Conservation (phyloP, 2,888 invertebrate genomes). For the Mesorhabditis belari region DNA sequence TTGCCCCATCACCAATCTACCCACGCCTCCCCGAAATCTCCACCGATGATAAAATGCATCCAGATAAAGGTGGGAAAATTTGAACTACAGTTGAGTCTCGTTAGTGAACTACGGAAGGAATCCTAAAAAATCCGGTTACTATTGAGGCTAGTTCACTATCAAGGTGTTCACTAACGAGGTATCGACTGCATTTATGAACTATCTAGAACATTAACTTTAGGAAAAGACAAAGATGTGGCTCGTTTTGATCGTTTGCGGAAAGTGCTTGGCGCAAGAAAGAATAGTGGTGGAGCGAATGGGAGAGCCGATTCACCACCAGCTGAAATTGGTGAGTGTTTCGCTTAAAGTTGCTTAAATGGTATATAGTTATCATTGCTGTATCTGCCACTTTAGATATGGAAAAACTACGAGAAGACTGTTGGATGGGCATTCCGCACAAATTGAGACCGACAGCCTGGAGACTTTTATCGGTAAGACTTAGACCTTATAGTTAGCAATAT, state of each 20-base stretch:
- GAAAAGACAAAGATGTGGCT: neutral
- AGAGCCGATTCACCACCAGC: conserved; percentile 4
- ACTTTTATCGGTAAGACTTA: conserved; percentile 62
- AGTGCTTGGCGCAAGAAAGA: conserved; percentile 11
- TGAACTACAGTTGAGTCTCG: too few species aligned
- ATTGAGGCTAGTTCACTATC: too few species aligned
- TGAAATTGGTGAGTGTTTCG: neutral
- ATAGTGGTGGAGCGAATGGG: neutral
- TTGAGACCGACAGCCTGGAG: conserved; percentile 69
- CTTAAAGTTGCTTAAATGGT: neutral
- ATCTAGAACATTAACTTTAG: too few species aligned
- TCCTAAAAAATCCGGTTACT: too few species aligned
- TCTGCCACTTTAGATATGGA: conserved; percentile 17
- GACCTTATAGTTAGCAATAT: neutral
- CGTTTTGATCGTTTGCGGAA: conserved; percentile 29
- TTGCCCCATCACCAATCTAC: conserved; percentile 25
- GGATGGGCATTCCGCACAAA: conserved; percentile 91
- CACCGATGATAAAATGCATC: conserved; percentile 8
- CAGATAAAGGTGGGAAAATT: neutral
- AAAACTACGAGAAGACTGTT: conserved; percentile 59
- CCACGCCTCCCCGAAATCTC: conserved; percentile 33
- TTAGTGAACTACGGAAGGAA: too few species aligned
- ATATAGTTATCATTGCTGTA: too few species aligned
- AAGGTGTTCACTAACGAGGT: too few species aligned
- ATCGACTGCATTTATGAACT: too few species aligned